Base-by-base conservation (phyloP, 2,113 vertebrate genomes). In the Chlamydotis undulata region DNA sequence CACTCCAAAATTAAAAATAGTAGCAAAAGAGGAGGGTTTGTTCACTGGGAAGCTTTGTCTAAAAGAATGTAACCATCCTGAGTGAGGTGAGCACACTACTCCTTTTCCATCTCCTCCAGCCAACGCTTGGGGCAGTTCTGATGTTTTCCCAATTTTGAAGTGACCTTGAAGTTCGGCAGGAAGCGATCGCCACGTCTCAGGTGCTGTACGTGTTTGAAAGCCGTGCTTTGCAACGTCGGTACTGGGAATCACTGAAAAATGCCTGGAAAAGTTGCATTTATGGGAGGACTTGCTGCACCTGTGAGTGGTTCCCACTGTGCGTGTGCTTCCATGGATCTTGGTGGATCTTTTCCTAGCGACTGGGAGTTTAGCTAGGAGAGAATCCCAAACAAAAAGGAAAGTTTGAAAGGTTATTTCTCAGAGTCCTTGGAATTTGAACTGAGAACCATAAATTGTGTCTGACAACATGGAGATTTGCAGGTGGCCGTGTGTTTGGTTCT, bases 91-190 rank as follows among this genome's bases (percentile, higher is more conserved):
- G 65, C 79, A 23, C 31, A 9, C 56, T 57, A 3, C 50, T 43
- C 21, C 28, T 67, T 78, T 91, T 80, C 55, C 47, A 45, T 67
- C 50, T 45, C 8, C 83, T 76, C 73, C 56, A 82, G 17, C 14
- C 64, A 49, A 1, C 35, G 22, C 60, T 84, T 87, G 1, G 28
- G 68, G 56, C 24, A 59, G 37, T 14, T 67, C 64, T 86, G 88
- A 22, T 64, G 25, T 76, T 87, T 83, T 85, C 35, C 73, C 60
- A 24, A 5, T 90, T 83, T 88, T 69, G 37, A 74, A 71, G 65
- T 83, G 89, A 89, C 93, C 80, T 94, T 94, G 91, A 91, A 28
- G 65, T 87, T 50, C 75, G 57, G 73, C 81, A 94, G 61, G 74
- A 80, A 81, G 47, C 45, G 50, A 16, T 78, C 4, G 2, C 47